Conservation (phyloP, 2,797 vertebrate genomes). For the Dromococcyx pavoninus region DNA sequence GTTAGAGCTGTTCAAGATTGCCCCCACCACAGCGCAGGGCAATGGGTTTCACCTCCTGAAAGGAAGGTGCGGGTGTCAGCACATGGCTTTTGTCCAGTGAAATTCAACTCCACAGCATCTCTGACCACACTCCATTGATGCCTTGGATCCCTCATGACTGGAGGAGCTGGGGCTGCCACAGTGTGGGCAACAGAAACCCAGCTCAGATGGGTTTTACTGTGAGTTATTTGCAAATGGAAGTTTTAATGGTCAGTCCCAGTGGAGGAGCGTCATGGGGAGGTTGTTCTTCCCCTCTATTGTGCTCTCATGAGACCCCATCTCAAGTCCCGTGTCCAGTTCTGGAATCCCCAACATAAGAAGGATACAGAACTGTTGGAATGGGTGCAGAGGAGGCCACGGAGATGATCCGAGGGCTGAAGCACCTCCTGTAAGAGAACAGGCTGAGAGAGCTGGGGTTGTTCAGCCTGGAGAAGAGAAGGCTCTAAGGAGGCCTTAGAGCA, state of each 20-base stretch:
- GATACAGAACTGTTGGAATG: too few relatives aligned
- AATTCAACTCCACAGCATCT: background rate
- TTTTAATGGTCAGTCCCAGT: background rate
- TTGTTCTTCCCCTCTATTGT: too few relatives aligned
- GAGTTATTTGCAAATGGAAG: background rate
- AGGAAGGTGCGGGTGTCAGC: background rate
- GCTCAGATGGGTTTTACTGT: rapidly evolving
- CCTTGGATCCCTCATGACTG: rapidly evolving
- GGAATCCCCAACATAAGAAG: too few relatives aligned
- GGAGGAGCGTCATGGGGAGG: too few relatives aligned
- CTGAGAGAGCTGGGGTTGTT: too few relatives aligned
- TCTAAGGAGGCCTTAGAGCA: too few relatives aligned
- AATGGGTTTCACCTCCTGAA: background rate
- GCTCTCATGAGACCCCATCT: too few relatives aligned
- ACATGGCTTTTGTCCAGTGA: background rate
- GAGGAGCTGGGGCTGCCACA: background rate
- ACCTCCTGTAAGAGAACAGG: too few relatives aligned
- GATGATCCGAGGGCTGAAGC: too few relatives aligned
- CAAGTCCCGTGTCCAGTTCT: too few relatives aligned
- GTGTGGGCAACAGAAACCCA: background rate
- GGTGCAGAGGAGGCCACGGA: too few relatives aligned
- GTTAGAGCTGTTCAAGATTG: background rate
- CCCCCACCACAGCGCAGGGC: background rate
- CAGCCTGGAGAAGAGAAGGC: too few relatives aligned
- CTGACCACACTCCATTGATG: rapidly evolving